A percentile compares a stretch with the other conserved stretches of the same genome.
Conservation (phyloP, 2,113 vertebrate species). For the Donacobius atricapilla region DNA sequence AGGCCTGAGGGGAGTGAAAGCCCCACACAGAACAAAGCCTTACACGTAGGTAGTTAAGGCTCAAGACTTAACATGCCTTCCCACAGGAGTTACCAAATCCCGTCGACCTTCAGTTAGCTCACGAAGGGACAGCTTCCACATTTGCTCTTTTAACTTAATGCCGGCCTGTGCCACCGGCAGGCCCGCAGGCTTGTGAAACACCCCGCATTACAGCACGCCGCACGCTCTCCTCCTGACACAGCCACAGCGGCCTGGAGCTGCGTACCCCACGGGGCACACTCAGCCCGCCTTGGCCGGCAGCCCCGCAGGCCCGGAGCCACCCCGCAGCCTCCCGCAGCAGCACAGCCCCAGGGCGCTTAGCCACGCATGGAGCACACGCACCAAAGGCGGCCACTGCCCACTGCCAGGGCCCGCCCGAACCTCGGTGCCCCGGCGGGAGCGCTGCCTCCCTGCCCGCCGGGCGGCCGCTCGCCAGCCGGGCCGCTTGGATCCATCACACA, state of each 20-base stretch:
- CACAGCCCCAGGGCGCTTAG: fast-evolving
- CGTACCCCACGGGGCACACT: fast-evolving
- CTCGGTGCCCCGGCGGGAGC: fast-evolving
- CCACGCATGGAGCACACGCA: fast-evolving
- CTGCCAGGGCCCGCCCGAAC: background rate
- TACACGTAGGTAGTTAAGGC: fast-evolving
- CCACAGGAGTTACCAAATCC: background rate
- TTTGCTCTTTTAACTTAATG: background rate
- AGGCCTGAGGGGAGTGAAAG: background rate
- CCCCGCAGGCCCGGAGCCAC: fast-evolving
- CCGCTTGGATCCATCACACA: background rate
- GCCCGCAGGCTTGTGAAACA: background rate
- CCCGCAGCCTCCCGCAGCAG: background rate
- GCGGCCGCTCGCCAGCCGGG: background rate
- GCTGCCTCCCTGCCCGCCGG: fast-evolving
- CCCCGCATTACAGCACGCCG: fast-evolving
- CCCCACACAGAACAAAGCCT: background rate
- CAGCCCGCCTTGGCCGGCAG: background rate
- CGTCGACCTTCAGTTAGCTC: background rate
- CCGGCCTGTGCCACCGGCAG: background rate
- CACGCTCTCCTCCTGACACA: fast-evolving
- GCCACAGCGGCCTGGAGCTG: fast-evolving
- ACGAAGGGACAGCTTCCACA: background rate
- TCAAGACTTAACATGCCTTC: background rate
- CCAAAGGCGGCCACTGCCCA: fast-evolving